Base-by-base conservation (phyloP, 2,113 vertebrate species). In the Sphaerodactylus townsendi region DNA sequence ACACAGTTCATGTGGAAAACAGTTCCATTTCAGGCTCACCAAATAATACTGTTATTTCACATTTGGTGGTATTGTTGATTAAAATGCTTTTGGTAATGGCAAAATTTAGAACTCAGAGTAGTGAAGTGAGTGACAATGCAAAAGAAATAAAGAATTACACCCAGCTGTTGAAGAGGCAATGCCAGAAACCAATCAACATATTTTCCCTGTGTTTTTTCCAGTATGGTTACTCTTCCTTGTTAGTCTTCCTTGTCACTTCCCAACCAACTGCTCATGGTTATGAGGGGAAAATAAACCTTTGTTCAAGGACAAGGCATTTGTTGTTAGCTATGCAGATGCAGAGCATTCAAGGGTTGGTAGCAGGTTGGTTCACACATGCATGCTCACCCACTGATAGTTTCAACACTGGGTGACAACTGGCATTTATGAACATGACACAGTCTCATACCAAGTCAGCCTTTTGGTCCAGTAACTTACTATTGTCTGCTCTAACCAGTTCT, bases 231-330 rank as follows among this genome's bases (percentile, higher is more conserved):
- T n/a, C n/a, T n/a, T n/a, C 17, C 9, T 44, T 82, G 68, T 3
- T 88, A 56, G 84, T 50, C 53, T 86, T 91, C 62, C 59, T 23
- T 73, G 77, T 64, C 25, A 81, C 59, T 73, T 88, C 39, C 78
- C 78, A 85, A 83, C 6, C 72, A 90, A 88, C 88, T 89, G 78
- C 84, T 87, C 48, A 46, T 86, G 70, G n/a, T 53, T 89, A 37
- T 9, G 79, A 71, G 62, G 53, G 79, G 73, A 71, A 84, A 92
- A 53, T 17, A 53, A 86, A 25, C n/a, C 33, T 83, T 21, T 25
- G 44, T 78, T 86, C 81, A 8, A 90, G 85, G 66, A 80, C 80
- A 91, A 90, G 5, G 74, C 72, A 11, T 14, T 77, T 84, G 35
- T 86, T 73, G 91, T 90, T 91, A 76, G 70, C 72, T 64, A 39